Evolutionary conservation across 1,140 invertebrate species (phyloP), one percentile per base, ranked within the genome.

Genomic region (Babylonia areolata): DNA sequence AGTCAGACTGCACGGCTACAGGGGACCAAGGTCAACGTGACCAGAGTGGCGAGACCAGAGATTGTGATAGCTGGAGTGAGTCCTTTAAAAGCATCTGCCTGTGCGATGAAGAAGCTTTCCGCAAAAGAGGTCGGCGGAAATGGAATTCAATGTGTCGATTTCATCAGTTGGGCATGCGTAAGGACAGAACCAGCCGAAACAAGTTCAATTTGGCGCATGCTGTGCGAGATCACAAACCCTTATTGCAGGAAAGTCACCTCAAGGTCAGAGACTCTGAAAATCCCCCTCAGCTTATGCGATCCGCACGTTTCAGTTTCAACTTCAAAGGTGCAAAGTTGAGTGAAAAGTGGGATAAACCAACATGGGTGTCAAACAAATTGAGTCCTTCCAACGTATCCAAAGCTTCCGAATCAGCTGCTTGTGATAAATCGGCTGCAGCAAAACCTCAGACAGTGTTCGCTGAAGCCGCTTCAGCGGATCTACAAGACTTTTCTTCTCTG

Each of bases 121-220:
- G 37, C 75, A 77, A 77, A 20, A 51, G 37, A 15, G 78, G 78
- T 2, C 40, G 46, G 20, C 5, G 28, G 9, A 35, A n/a, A 6
- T 54, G 23, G 42, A 80, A 54, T 20, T 58, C 78, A 35, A 54
- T 80, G 78, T 80, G 78, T 54, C 28, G 42, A 20, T 80, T 28
- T 37, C 78, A 80, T 40, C 40, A 39, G 12, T 42, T 54, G 28
- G 42, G 78, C 46, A 54, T 51, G 78, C 40, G 33, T 3, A 80
- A 54, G 46, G 42, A 31, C 78, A 79, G n/a, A 31, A 31, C 40
- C 51, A n/a, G 46, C 46, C 12, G 0, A 42, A 31, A 39, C 78
- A 80, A 15, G 31, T 12, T 51, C 9, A 80, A 80, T n/a, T 40
- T 80, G 28, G 78, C 46, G 15, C 78, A 33, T 28, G 78, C 46